phyloP scores from a whole-genome alignment of 2,113 vertebrate genomes.

The Capreolus pygargus region DNA sequence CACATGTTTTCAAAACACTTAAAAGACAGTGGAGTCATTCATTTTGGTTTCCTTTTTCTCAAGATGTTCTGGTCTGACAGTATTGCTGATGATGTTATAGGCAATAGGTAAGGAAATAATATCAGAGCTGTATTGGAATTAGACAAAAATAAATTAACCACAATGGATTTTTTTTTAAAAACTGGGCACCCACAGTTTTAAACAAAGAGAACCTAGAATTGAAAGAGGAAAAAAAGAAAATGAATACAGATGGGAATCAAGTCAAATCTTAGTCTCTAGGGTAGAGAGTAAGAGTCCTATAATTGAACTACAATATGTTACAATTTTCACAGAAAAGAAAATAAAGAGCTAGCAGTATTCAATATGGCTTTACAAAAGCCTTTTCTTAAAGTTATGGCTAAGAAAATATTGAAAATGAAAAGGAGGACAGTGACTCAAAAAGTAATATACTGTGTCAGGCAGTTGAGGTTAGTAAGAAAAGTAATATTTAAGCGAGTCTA shows the following conservation, averaged over 20 bases:
- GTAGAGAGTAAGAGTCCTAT: slow-evolving; percentile 3
- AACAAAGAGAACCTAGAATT: background rate
- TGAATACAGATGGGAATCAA: background rate
- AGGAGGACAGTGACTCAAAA: slow-evolving; percentile 65
- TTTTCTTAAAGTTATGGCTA: slow-evolving; percentile 59
- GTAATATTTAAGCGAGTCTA: slow-evolving; percentile 58
- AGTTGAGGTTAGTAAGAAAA: slow-evolving; percentile 57
- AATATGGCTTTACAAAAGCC: slow-evolving; percentile 49
- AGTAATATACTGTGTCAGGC: slow-evolving; percentile 65
- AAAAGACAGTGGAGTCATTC: background rate
- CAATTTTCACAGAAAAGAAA: slow-evolving; percentile 54
- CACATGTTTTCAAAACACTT: background rate
- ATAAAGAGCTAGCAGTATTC: slow-evolving; percentile 43
- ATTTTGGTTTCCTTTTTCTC: slow-evolving; percentile 35
- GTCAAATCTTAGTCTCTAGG: background rate
- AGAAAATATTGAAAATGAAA: slow-evolving; percentile 66
- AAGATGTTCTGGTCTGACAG: background rate
- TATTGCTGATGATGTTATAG: slow-evolving; percentile 12
- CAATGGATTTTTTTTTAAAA: background rate
- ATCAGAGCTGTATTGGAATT: background rate
- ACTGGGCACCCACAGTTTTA: background rate
- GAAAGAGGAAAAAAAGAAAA: background rate
- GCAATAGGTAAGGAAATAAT: background rate
- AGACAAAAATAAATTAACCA: slow-evolving; percentile 41
- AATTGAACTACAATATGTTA: slow-evolving; percentile 1